Evolutionary conservation across 2,888 invertebrate species (phyloP).

Genomic region (Drosophila paramelanica): DNA sequence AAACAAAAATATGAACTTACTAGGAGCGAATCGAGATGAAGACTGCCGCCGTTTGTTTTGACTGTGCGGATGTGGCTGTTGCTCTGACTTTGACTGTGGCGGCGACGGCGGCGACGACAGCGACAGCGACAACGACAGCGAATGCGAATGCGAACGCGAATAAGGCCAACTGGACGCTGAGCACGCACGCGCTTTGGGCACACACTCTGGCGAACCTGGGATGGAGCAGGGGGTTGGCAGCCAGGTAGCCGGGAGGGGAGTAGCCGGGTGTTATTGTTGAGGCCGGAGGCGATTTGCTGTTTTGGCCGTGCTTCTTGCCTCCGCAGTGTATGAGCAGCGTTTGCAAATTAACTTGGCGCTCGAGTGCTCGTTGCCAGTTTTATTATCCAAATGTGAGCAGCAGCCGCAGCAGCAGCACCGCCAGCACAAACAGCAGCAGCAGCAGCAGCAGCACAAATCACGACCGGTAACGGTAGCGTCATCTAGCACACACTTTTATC

Average conservation of each 20-base stretch:
- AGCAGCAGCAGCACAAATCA: conserved; percentile 37
- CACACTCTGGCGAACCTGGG: conserved; percentile 21
- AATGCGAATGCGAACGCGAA: conserved; percentile 8
- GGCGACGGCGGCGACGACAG: background rate
- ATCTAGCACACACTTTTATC: conserved; percentile 76
- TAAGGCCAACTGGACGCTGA: conserved; percentile 40
- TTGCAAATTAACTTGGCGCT: conserved; percentile 81
- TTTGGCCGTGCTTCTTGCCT: conserved; percentile 58
- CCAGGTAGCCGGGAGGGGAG: background rate
- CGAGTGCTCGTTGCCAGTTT: conserved; percentile 79
- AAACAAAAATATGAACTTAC: conserved; percentile 59
- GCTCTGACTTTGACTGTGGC: background rate
- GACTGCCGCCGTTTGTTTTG: conserved; percentile 54
- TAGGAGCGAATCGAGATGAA: conserved; percentile 67
- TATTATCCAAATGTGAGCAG: conserved; percentile 80
- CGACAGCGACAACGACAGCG: background rate
- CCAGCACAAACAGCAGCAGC: conserved; percentile 23
- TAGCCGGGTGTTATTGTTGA: conserved; percentile 10
- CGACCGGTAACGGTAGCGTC: conserved; percentile 72
- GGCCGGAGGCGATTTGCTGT: conserved; percentile 30
- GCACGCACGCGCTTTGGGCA: conserved; percentile 68
- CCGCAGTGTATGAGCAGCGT: conserved; percentile 76
- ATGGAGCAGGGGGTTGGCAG: background rate
- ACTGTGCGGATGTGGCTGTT: conserved; percentile 19
- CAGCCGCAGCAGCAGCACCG: conserved; percentile 41